A percentile compares a stretch with the other conserved stretches of the same genome.
These are phyloP conservation scores for Drosophila limbata DNA, from an alignment of 2,888 invertebrate species.

Conservation along the genomic window DNA sequence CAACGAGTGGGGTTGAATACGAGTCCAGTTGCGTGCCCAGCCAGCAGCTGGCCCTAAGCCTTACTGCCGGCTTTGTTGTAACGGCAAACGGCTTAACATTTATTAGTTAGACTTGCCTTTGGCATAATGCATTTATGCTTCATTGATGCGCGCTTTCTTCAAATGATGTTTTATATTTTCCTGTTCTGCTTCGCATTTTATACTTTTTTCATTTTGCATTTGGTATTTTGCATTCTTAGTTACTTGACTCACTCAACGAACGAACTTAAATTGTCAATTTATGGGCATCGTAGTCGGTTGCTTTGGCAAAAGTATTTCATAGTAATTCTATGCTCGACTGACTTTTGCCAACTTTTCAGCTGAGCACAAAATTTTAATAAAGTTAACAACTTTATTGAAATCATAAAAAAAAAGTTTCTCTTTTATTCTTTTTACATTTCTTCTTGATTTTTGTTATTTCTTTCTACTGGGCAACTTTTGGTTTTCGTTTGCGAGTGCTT, in stretches of 20 bases:
- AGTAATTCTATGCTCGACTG: constrained; percentile 80
- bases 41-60: constrained; percentile 8
- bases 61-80: constrained; percentile 47
- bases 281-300: constrained; percentile 68
- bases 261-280: constrained; percentile 79
- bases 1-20: constrained; percentile 22
- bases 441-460: constrained; percentile 29
- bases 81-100: constrained; percentile 53
- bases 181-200: not conserved
- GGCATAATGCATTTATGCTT: constrained; percentile 71
- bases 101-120: constrained; percentile 74
- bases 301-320: constrained; percentile 75
- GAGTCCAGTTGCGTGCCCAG: constrained; percentile 8
- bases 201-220: constrained; percentile 23
- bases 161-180: constrained; percentile 52
- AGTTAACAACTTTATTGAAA: constrained; percentile 80
- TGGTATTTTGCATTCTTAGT: constrained; percentile 39
- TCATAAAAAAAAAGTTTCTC: constrained; percentile 63
- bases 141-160: constrained; percentile 71
- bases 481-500: constrained; percentile 58
- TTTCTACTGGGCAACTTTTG: constrained; percentile 59
- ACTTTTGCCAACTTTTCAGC: constrained; percentile 72
- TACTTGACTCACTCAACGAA: constrained; percentile 55
- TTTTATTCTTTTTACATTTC: constrained; percentile 9
- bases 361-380: constrained; percentile 77